phyloP scores from a whole-genome alignment of 2,113 vertebrate species.

The Dendrocopos noguchii region DNA sequence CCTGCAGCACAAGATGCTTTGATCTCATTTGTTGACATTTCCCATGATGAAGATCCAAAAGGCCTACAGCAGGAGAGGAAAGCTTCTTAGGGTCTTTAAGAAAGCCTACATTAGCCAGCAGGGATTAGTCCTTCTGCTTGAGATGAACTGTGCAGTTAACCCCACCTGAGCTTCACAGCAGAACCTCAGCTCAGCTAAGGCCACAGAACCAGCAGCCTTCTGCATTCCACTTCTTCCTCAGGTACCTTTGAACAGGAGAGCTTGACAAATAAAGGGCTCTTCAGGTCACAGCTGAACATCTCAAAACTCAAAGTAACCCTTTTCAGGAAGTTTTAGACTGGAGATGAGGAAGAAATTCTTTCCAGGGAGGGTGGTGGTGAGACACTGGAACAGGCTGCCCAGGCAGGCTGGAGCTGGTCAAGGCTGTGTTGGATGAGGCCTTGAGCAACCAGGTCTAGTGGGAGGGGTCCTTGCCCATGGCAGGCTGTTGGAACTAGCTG shows the following conservation, averaged over 20 bases:
- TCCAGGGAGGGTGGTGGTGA: no score
- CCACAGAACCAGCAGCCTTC: background rate
- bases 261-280: background rate
- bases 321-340: background rate
- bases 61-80: background rate
- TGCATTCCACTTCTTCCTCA: background rate
- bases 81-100: constrained; percentile 33
- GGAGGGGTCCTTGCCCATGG: no score
- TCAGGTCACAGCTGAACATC: background rate
- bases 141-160: background rate
- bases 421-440: no score
- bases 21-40: constrained; percentile 19
- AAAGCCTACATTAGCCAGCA: constrained; percentile 14
- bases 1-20: background rate
- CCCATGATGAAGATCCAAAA: background rate
- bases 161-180: background rate
- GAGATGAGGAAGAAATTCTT: no score
- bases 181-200: background rate
- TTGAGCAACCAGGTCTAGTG: no score
- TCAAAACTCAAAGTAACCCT: background rate
- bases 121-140: background rate
- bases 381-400: no score
- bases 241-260: background rate
- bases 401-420: no score
- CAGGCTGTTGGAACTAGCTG: no score